These are phyloP conservation scores for Hypsopygia costalis DNA, from an alignment of 2,888 invertebrate species.

Conservation along the genomic window DNA sequence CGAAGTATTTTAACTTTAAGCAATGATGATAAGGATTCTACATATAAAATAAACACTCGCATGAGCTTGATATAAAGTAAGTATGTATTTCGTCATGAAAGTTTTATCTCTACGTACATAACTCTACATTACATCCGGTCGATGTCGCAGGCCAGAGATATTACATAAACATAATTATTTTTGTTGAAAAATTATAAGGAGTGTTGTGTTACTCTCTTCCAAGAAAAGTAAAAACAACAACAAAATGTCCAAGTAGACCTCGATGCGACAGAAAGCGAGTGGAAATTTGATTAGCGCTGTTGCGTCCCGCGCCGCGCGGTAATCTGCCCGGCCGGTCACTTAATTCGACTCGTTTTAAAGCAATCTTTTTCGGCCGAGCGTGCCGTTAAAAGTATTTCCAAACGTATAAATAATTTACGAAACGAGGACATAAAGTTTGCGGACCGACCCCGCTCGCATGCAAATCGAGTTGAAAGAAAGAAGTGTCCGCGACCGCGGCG, in stretches of 20 bases:
- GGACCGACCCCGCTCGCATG: conserved; percentile 72
- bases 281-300: conserved; percentile 45
- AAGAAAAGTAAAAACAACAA: conserved; percentile 6
- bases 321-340: conserved; percentile 62
- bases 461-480: conserved; percentile 77
- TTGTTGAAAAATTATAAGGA: no score
- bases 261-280: conserved; percentile 27
- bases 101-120: no score
- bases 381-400: conserved; percentile 76
- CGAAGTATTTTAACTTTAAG: no score
- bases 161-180: no score
- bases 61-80: no score
- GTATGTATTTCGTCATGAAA: no score
- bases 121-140: no score
- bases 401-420: conserved; percentile 79
- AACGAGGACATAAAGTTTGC: conserved; percentile 79
- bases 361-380: conserved; percentile 69
- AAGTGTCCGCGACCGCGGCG: conserved; percentile 60
- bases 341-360: conserved; percentile 63
- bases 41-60: no score
- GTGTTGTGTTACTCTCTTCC: no score
- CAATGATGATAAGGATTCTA: no score
- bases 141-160: no score
- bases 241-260: conserved; percentile 11
- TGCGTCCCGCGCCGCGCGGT: conserved; percentile 43